Evolutionary conservation across 2,113 vertebrate genomes (phyloP), one percentile per base, ranked within the genome.

Genomic region (Cervus canadensis): DNA sequence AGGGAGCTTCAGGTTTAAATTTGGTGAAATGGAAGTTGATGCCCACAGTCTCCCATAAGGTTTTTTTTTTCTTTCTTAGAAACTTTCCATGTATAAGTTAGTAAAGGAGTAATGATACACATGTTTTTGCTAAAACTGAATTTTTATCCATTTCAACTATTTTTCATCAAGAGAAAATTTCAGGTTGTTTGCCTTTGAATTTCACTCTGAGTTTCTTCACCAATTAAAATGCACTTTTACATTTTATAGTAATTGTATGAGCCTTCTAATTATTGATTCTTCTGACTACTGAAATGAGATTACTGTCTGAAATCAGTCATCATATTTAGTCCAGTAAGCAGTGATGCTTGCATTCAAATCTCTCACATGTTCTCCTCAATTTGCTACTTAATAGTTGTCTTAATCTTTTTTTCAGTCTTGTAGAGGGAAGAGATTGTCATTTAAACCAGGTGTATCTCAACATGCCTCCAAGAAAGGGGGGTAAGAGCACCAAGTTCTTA

Each of bases 11-110:
- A 96, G 8, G 50, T 94, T 97, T 97, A 97, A 95, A 50, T 67
- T 89, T 82, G 91, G 88, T 97, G 82, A 98, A 97, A 62, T 82
- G 19, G n/a, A 97, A 91, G 30, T 83, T 96, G 26, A 43, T 95
- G 45, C 4, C 93, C 19, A 50, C 81, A 78, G 26, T 96, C 59
- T 89, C 40, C 26, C 30, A 12, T 48, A 84, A 45, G 13, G 3
- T 76, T 97, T 97, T 91, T 89, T 88, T 78, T 81, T 57, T 74
- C 48, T 50, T 30, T 59, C 76, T 94, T 94, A 95, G 60, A 88
- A 76, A 88, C 28, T 88, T 95, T 76, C 2, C 28, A 4, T 54
- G 23, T 71, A 95, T 76, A 96, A 48, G 43, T 89, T 94, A 91
- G 40, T 86, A 87, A 96, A 62, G 87, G 57, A 82, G 17, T 89